Evolutionary conservation across 1,140 invertebrate genomes (phyloP), one percentile per base, ranked within the genome.

Genomic region (Drosophila repleta): DNA sequence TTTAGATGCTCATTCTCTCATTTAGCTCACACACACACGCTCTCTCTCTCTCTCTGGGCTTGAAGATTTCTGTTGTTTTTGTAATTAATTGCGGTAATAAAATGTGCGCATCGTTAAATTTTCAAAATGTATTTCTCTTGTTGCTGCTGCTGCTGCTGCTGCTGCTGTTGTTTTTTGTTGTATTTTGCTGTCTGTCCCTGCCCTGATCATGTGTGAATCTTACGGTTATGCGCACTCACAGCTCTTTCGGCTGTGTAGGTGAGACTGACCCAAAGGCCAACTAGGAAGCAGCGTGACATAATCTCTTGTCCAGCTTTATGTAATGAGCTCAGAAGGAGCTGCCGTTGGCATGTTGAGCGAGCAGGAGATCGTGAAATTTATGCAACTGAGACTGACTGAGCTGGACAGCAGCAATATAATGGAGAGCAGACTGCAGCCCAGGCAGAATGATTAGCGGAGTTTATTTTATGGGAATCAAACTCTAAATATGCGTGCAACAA

Each of bases 71-170:
- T 29, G 79, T 88, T 88, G 72, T 88, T 89, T 80, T 87, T 83
- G 87, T 90, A 90, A 90, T 90, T 90, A 90, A 90, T 90, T 90
- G 88, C 76, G 76, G 77, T 82, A 90, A 90, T 90, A 90, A 90
- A 90, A 90, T 90, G 87, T 90, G 87, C 71, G 76, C 87, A 78
- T 90, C 79, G 79, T 90, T 90, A 90, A 90, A 76, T 83, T 84
- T 84, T 88, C 65, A 79, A 90, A 90, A 90, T 90, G 87, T 89
- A 76, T 83, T 88, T 88, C 78, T 78, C 60, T 57, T 79, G 64
- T 61, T 46, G 60, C 70, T 73, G 51, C 51, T 58, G 56, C 37
- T 57, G 52, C n/a, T 64, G 39, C 4, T 45, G 63, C 70, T 73
- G 51, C 51, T 58, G 56, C 37, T 57, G 52, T 17, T 64, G 41